Base-by-base conservation (phyloP, 1,140 invertebrate genomes). In the Drosophila melanica region DNA sequence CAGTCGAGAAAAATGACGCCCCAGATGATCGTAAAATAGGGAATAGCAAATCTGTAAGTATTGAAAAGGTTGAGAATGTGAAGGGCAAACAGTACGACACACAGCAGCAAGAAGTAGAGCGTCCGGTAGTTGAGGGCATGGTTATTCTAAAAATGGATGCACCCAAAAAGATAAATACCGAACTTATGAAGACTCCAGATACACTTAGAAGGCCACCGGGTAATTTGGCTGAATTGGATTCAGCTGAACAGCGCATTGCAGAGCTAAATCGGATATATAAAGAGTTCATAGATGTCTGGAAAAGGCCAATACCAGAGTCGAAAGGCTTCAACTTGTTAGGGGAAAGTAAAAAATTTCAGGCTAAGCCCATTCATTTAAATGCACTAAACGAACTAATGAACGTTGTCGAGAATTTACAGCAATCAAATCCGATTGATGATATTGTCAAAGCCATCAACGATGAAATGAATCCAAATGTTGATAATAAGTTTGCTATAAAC, bases 211-310 rank as follows among this genome's bases (percentile, higher is more conserved):
- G 30, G 11, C 5, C 3, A 4, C 12, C 7, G 16, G 10, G 12
- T n/a, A 39, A 27, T 4, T 2, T 5, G 4, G 7, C 27, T 5
- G 10, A 42, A 12, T 16, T 20, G 37, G 60, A 81, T 1, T 3
- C 48, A 0, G 45, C 33, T 2, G 63, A 69, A 8, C 54, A 11
- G 0, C 54, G 63, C 1, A 53, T 81, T 33, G 8, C 11, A 0
- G 53, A 87, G 5, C 20, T 87, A 0, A 81, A 59, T 65, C 54
- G 48, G 0, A 48, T 87, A 4, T 87, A 81, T 35, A 65, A 69
- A 0, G 60, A 76, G 0, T 66, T 69, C 7, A 6, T 69, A 1
- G 73, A 45, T 8, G 41, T 48, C 18, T 78, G 69, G 75, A 50
- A 50, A 6, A 54, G 63, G 4, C 67, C 78, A 0, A 7, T 0